A percentile compares a stretch with the other conserved stretches of the same genome.
These are phyloP conservation scores for Rotaria macrura DNA, from an alignment of 2,888 invertebrate species.

Conservation along the genomic window DNA sequence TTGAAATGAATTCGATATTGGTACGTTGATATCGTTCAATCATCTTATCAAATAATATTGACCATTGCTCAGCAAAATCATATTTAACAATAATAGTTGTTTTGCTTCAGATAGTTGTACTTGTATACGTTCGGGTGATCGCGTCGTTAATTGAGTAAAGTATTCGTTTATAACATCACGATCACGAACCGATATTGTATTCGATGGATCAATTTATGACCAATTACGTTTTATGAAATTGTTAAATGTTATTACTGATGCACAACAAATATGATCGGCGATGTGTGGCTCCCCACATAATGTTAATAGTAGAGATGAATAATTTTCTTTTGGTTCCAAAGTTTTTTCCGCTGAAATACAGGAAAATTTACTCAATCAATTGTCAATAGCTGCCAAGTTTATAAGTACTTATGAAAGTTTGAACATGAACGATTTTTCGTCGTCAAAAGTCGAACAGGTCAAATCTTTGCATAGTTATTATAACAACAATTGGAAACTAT, in stretches of 20 bases:
- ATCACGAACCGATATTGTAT: slow-evolving; percentile 54
- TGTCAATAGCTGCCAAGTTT: no score
- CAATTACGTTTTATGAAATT: slow-evolving; percentile 92
- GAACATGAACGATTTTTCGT: no score
- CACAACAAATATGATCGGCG: slow-evolving; percentile 72
- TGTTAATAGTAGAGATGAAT: slow-evolving; percentile 71
- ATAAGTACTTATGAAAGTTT: no score
- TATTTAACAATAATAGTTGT: slow-evolving; percentile 87
- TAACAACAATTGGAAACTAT: no score
- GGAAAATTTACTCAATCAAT: no score
- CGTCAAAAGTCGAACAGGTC: no score
- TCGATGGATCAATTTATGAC: slow-evolving; percentile 49
- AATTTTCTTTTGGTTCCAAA: slow-evolving; percentile 78
- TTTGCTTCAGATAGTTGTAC: slow-evolving; percentile 76
- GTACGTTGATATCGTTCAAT: slow-evolving; percentile 73
- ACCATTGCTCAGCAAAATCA: slow-evolving; percentile 95
- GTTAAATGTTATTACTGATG: slow-evolving; percentile 86
- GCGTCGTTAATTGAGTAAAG: slow-evolving; percentile 82
- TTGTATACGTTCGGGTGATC: slow-evolving; percentile 76
- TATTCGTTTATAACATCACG: slow-evolving; percentile 68
- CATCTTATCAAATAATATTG: slow-evolving; percentile 79
- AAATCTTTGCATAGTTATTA: no score
- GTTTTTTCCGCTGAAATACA: slow-evolving; percentile 71
- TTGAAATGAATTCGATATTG: slow-evolving; percentile 68
- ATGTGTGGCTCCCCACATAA: slow-evolving; percentile 64